Percentiles rank a stretch among this genome's conserved stretches.
Evolutionary conservation across 2,888 invertebrate species (phyloP).

Genomic region (Chydorus sphaericus): DNA sequence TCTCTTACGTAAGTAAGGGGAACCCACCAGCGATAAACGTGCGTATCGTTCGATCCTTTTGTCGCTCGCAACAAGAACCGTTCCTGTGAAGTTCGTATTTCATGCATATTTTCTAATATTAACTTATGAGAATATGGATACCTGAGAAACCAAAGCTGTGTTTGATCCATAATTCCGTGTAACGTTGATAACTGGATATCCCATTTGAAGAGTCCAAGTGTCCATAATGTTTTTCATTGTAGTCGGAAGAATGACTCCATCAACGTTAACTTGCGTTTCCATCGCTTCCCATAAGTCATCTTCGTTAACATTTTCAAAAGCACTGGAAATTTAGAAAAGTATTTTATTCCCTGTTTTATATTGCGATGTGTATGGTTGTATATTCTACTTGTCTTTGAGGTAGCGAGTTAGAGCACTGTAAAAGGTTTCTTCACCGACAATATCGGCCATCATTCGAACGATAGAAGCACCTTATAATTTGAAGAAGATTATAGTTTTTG

Average conservation of each 20-base stretch:
- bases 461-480: conserved; percentile 32
- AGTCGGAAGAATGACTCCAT: background rate
- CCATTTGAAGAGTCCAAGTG: conserved; percentile 13
- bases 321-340: conserved; percentile 19
- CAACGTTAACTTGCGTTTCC: background rate
- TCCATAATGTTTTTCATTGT: conserved; percentile 37
- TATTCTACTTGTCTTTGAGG: conserved; percentile 34
- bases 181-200: conserved; percentile 9
- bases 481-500: too few species aligned
- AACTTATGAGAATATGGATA: conserved; percentile 7
- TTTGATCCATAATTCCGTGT: conserved; percentile 19
- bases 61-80: conserved; percentile 20
- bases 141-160: conserved; percentile 9
- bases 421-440: conserved; percentile 37
- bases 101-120: background rate
- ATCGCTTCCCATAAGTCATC: conserved; percentile 5
- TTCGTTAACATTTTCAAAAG: background rate
- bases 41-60: conserved; percentile 20
- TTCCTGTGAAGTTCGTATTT: conserved; percentile 14
- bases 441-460: conserved; percentile 33
- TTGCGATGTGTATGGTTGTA: background rate
- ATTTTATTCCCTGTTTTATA: too few species aligned
- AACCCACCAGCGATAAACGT: conserved; percentile 38
- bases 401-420: conserved; percentile 51
- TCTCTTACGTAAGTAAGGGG: conserved; percentile 37